Base-by-base conservation (phyloP, 2,797 vertebrate species). In the Enteromius anoplus region DNA sequence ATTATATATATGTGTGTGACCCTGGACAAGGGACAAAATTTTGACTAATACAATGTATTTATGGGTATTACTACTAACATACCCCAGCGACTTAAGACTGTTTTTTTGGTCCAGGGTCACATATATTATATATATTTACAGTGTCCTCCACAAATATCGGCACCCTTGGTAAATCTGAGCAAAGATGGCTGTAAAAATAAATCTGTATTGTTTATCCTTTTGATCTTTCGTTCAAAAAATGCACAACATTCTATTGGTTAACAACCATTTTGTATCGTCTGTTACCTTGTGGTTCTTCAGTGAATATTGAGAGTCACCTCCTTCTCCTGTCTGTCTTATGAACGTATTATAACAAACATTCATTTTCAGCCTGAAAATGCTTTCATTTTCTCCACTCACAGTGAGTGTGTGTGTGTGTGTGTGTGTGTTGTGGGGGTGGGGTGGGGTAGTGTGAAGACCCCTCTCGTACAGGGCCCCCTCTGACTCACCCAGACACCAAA, bases 401-500 rank as follows among this genome's bases (percentile, higher is more conserved):
- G 66, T 42, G 37, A 71, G 55, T 91, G 88, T 89, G 64, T 89
- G 87, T 37, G 40, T 45, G 60, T 68, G 71, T 66, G 80, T 49
- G 47, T 68, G 55, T 81, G 72, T 82, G 83, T 88, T 65, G 85
- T 77, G 87, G 84, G 79, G 84, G 62, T 65, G 84, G 79, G 84
- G 62, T 65, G 68, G 66, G 70, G 68, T 49, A 69, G 81, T 60
- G 80, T 81, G 64, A 73, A 88, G 88, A 88, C 81, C 85, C 80
- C 75, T 85, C 73, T 75, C 66, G 8, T 23, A 64, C 93, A 94
- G 90, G 93, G 95, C 95, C 94, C 94, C 93, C 90, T 42, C 91
- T 93, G 92, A 93, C 94, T 92, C 89, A 92, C 92, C 93, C 93
- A 93, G 93, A 94, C 94, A 92, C 92, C 92, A 92, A 93, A 91